Conservation (phyloP, 2,797 vertebrate genomes). For the Pangasius djambal region DNA sequence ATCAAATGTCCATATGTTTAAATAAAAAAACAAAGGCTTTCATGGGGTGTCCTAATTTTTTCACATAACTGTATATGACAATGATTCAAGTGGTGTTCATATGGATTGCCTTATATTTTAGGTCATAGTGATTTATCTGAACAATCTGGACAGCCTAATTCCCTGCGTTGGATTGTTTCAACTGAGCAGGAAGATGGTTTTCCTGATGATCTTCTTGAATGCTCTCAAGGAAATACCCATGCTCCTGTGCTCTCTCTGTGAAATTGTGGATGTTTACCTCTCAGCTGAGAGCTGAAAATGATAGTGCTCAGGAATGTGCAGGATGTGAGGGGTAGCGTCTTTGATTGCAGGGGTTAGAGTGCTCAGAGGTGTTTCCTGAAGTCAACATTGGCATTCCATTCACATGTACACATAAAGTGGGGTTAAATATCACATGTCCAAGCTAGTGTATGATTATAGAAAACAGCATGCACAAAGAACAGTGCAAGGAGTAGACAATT, state of each 20-base stretch:
- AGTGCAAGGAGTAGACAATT: neutral
- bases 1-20: no score
- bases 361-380: neutral
- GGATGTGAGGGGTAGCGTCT: slow-evolving; percentile 1
- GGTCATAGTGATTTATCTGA: neutral
- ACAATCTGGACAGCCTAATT: neutral
- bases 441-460: neutral
- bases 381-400: neutral
- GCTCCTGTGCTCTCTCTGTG: neutral
- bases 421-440: neutral
- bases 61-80: no score
- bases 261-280: neutral
- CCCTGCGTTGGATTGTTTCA: neutral
- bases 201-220: neutral
- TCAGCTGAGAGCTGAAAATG: slow-evolving; percentile 11
- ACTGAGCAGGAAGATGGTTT: neutral
- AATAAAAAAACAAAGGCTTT: no score
- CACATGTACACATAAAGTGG: neutral
- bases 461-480: neutral
- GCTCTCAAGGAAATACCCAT: neutral
- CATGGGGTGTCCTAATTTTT: no score
- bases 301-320: neutral
- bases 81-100: neutral
- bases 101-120: neutral
- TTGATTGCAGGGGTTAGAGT: neutral